A percentile compares a stretch with the other conserved stretches of the same genome.
Evolutionary conservation across 2,888 invertebrate genomes (phyloP).

Genomic region (Hecatera dysodea): DNA sequence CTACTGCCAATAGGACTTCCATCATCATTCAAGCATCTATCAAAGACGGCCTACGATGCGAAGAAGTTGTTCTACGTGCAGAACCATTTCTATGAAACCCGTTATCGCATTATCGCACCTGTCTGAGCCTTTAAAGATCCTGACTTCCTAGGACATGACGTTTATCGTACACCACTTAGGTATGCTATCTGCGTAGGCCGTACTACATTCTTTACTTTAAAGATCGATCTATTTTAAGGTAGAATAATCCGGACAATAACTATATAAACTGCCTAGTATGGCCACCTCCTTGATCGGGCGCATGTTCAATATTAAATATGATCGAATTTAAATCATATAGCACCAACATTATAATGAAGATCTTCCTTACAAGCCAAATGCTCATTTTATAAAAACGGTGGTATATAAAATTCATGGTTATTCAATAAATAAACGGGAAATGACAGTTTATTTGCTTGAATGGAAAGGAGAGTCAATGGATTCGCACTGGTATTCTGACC

Average conservation of each 20-base stretch:
- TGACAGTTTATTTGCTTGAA: conserved; percentile 31
- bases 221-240: conserved; percentile 58
- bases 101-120: neutral
- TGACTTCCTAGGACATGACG: neutral
- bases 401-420: conserved; percentile 40
- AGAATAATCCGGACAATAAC: conserved; percentile 7
- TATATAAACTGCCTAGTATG: conserved; percentile 7
- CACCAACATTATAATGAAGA: conserved; percentile 58
- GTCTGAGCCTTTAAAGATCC: neutral
- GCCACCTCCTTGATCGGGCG: conserved; percentile 1
- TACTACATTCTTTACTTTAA: conserved; percentile 44
- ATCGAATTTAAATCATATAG: conserved; percentile 59
- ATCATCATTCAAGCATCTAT: neutral
- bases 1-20: too few species aligned
- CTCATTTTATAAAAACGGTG: conserved; percentile 33
- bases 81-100: neutral
- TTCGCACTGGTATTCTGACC: conserved; percentile 5
- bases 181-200: conserved; percentile 11
- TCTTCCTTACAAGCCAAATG: conserved; percentile 50
- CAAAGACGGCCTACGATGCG: too few species aligned
- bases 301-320: conserved; percentile 45
- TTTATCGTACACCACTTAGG: neutral
- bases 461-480: conserved; percentile 8
- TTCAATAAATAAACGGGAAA: conserved; percentile 39
- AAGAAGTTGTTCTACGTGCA: neutral